These are phyloP conservation scores for Bujurquina vittata DNA, from an alignment of 2,113 vertebrate species.

Conservation along the genomic window DNA sequence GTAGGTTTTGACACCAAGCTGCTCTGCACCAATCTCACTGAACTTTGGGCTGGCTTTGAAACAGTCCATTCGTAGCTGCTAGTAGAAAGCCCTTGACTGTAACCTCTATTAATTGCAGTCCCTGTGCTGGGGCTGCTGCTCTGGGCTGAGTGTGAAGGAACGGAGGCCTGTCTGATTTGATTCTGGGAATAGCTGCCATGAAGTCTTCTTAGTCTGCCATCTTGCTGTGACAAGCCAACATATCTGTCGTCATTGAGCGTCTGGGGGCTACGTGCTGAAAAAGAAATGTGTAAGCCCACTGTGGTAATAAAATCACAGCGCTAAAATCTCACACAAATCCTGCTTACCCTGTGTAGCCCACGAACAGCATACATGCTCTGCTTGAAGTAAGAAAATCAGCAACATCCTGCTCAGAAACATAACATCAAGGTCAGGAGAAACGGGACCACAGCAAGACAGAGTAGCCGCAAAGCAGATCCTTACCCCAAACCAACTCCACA, in stretches of 20 bases:
- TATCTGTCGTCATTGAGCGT: not conserved
- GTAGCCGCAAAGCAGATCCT: not conserved
- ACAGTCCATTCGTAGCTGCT: not conserved
- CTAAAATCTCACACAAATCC: too few relatives aligned
- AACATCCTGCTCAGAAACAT: constrained; percentile 40
- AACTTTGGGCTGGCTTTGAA: not conserved
- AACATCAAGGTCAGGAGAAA: not conserved
- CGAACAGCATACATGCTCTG: constrained; percentile 53
- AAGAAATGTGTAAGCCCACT: not conserved
- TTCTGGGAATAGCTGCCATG: constrained; percentile 41
- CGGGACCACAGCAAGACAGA: not conserved
- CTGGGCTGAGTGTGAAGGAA: not conserved
- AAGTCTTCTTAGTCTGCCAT: not conserved
- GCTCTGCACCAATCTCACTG: not conserved
- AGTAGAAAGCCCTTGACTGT: not conserved
- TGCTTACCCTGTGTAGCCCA: constrained; percentile 47
- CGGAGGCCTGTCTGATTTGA: constrained; percentile 54
- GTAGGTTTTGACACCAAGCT: not conserved
- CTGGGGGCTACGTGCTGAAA: constrained; percentile 16
- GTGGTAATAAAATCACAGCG: not conserved
- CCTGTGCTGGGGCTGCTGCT: not conserved
- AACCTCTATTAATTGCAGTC: not conserved
- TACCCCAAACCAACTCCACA: constrained; percentile 70
- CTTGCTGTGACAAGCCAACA: constrained; percentile 45
- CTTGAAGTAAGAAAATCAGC: constrained; percentile 54